Evolutionary conservation across 2,888 invertebrate species (phyloP).

Genomic region (Dexiosoma caninum): DNA sequence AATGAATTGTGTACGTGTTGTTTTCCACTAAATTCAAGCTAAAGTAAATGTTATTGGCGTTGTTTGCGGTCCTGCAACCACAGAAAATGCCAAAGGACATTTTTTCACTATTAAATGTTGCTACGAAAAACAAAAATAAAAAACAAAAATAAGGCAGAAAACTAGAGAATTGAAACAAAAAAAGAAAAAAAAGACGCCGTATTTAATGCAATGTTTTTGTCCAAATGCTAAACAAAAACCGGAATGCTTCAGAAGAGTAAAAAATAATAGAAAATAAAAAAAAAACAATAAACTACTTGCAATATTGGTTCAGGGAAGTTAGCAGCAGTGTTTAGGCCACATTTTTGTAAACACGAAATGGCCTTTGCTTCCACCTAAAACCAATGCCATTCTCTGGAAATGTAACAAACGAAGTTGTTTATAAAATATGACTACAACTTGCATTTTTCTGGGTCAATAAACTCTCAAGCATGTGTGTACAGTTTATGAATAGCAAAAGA

Average conservation of each 20-base stretch:
- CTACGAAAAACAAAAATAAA: neutral
- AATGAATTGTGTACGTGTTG: slow-evolving; percentile 17
- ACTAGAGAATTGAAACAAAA: too few relatives aligned
- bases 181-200: neutral
- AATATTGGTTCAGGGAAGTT: neutral
- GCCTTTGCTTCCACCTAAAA: too few relatives aligned
- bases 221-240: neutral
- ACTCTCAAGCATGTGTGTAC: slow-evolving; percentile 43
- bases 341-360: too few relatives aligned
- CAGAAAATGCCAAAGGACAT: slow-evolving; percentile 49
- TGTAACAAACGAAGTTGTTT: neutral
- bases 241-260: neutral
- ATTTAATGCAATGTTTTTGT: slow-evolving; percentile 16
- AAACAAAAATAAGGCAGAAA: neutral
- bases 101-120: slow-evolving; percentile 39
- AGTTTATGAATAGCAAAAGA: slow-evolving; percentile 36
- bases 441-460: slow-evolving; percentile 62
- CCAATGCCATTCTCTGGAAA: too few relatives aligned
- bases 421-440: slow-evolving; percentile 40
- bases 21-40: neutral
- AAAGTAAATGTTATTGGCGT: slow-evolving; percentile 19
- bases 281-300: too few relatives aligned
- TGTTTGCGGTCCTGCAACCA: slow-evolving; percentile 20
- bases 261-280: too few relatives aligned
- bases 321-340: too few relatives aligned